Evolutionary conservation across 2,113 vertebrate species (phyloP).

Genomic region (Eulemur rufifrons): DNA sequence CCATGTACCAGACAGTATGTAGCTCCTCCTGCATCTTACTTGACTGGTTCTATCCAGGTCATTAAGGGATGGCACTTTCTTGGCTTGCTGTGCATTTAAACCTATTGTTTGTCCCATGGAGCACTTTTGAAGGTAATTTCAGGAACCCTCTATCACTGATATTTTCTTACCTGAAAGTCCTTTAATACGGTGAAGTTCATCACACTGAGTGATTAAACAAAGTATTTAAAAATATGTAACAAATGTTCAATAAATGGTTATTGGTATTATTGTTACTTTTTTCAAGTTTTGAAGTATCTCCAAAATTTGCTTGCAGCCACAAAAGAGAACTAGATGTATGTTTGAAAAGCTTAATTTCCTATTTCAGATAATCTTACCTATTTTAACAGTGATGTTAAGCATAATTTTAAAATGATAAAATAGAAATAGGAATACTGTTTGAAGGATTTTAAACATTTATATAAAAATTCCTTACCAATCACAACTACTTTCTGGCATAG

Average conservation of each 20-base stretch:
- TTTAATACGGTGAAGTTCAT: neutral
- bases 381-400: neutral
- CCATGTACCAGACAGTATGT: accelerated
- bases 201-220: neutral
- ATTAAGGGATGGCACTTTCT: neutral
- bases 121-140: neutral
- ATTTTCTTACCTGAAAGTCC: neutral
- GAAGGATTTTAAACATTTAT: slow-evolving; percentile 47
- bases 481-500: slow-evolving; percentile 50
- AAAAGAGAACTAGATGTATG: neutral
- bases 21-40: neutral
- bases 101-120: neutral
- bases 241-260: neutral
- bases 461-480: slow-evolving; percentile 51
- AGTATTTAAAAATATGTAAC: neutral
- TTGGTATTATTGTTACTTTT: neutral
- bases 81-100: neutral
- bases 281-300: slow-evolving; percentile 41
- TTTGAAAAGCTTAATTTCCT: slow-evolving; percentile 62
- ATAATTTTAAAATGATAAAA: slow-evolving; percentile 49
- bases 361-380: slow-evolving; percentile 30
- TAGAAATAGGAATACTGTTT: neutral
- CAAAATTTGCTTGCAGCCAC: neutral
- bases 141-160: accelerated
- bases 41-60: neutral